These are phyloP conservation scores for Machaerirhynchus nigripectus DNA, from an alignment of 2,113 vertebrate species.

Conservation along the genomic window DNA sequence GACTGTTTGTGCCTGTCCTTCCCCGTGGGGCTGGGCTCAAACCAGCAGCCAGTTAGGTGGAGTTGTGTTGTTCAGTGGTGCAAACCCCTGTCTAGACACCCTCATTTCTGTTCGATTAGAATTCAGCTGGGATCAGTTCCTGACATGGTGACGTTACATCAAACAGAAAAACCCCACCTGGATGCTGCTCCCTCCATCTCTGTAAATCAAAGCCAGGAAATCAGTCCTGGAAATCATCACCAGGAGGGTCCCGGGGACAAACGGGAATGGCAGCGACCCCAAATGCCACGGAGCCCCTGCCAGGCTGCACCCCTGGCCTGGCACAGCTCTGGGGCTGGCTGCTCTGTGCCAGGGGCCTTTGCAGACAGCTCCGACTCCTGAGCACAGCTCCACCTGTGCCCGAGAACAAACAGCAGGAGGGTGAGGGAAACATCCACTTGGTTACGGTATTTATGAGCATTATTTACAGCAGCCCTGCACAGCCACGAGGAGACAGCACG, in stretches of 20 bases:
- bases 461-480: neutral
- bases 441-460: neutral
- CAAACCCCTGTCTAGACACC: conserved; percentile 9
- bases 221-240: neutral
- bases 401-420: no score
- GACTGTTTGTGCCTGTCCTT: neutral
- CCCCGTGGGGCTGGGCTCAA: neutral
- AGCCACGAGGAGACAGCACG: neutral
- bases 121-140: conserved; percentile 1
- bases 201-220: neutral
- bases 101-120: neutral
- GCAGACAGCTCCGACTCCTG: neutral
- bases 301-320: neutral
- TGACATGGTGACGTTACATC: neutral
- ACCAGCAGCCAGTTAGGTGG: neutral
- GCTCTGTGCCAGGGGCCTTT: neutral
- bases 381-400: neutral
- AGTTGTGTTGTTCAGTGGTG: neutral
- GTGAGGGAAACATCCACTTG: neutral
- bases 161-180: neutral
- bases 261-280: accelerated
- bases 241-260: neutral
- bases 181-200: neutral
- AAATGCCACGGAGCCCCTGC: neutral
- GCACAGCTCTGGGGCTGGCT: neutral